Base-by-base conservation (phyloP, 2,797 vertebrate genomes). In the Eurystomus glaucurus region DNA sequence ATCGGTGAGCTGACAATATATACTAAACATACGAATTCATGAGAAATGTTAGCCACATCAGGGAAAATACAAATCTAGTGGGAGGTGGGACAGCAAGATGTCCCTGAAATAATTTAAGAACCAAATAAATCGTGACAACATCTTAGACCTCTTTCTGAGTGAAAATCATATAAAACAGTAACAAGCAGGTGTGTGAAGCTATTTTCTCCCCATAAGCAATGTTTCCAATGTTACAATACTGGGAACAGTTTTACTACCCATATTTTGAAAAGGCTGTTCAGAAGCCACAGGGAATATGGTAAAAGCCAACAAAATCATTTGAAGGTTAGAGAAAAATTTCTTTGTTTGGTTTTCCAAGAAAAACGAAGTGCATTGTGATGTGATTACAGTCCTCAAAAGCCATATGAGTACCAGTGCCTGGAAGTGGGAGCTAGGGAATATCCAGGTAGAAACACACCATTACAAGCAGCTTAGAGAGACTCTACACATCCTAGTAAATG, bases 361-460 rank as follows among this genome's bases (percentile, higher is more conserved):
- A 68, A 75, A 2, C 1, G 12, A 62, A 13, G 13, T 86, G 21
- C 14, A 14, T 6, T 3, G 1, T n/a, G 41, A n/a, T 46, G 29
- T n/a, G 23, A 46, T 51, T 75, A 23, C 28, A n/a, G 25, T 11
- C 58, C 21, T 41, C 50, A 78, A 76, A 65, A 76, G 29, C 9
- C 16, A 8, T 0, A 11, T 0, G 2, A 39, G 28, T 72, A 35
- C 14, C 82, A 85, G 50, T 39, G 16, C 1, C 26, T 85, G 50
- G 20, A 68, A 75, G 0, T 33, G 11, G 20, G 41, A 84, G 31
- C 37, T 26, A 52, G 51, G 61, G 50, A 41, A 55, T 0, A 0
- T 19, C 50, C 33, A 48, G 35, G 11, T 17, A 75, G 51, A 74
- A 74, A 66, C 5, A 25, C 3, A 41, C 1, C 23, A 19, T 3